These are phyloP conservation scores for Calyptommatus sinebrachiatus DNA, from an alignment of 2,113 vertebrate genomes.

Conservation along the genomic window DNA sequence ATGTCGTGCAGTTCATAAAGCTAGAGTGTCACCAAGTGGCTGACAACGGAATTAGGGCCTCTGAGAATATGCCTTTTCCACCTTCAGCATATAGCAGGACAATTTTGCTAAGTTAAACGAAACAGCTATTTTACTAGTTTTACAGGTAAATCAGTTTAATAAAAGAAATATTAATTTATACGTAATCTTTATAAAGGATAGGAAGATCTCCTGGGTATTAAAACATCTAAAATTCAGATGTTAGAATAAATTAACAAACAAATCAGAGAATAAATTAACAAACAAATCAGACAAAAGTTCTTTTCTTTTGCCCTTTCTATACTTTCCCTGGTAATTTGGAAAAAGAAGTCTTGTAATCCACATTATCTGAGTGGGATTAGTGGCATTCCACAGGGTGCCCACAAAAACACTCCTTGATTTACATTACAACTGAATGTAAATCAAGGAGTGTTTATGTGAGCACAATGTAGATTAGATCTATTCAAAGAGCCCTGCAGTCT, in stretches of 20 bases:
- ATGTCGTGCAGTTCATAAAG: slow-evolving; percentile 56
- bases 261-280: background rate
- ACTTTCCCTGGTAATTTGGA: too few relatives aligned
- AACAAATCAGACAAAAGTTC: background rate
- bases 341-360: too few relatives aligned
- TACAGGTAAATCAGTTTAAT: slow-evolving; percentile 8
- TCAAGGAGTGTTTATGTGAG: too few relatives aligned
- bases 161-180: slow-evolving; percentile 25
- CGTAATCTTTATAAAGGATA: background rate
- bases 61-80: background rate
- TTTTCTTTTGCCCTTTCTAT: too few relatives aligned
- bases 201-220: background rate
- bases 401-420: too few relatives aligned
- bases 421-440: too few relatives aligned
- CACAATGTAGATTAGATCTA: too few relatives aligned
- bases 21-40: slow-evolving; percentile 76
- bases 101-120: slow-evolving; percentile 1
- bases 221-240: background rate
- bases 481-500: too few relatives aligned
- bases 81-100: background rate
- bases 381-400: too few relatives aligned
- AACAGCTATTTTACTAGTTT: background rate
- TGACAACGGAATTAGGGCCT: slow-evolving; percentile 44
- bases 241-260: background rate
- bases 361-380: too few relatives aligned